Evolutionary conservation across 2,797 vertebrate species (phyloP).

Genomic region (Babyrousa celebensis): DNA sequence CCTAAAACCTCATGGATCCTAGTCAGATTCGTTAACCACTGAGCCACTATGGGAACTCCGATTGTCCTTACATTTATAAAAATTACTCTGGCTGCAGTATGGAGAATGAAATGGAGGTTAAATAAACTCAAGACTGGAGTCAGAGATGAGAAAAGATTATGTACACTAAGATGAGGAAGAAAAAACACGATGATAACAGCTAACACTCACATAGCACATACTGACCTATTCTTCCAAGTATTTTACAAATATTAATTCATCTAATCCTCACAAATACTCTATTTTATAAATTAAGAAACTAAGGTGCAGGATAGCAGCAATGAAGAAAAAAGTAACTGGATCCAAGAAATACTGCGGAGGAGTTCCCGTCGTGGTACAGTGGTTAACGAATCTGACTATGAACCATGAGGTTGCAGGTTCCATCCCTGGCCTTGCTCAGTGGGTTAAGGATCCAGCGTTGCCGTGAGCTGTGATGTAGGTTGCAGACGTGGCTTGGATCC

Average conservation of each 20-base stretch:
- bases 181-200: neutral
- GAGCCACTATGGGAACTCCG: no score
- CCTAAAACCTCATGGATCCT: no score
- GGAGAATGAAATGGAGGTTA: constrained; percentile 8
- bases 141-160: neutral
- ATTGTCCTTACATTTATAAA: constrained; percentile 25
- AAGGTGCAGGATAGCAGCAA: constrained; percentile 16
- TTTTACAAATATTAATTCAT: constrained; percentile 22
- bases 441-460: no score
- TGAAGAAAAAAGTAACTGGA: constrained; percentile 4
- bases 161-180: neutral
- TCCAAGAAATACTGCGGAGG: neutral
- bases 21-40: no score
- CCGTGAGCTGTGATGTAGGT: no score
- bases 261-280: constrained; percentile 31
- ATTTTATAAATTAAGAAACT: constrained; percentile 64
- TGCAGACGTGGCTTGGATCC: no score
- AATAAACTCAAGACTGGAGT: constrained; percentile 36
- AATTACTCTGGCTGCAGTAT: neutral
- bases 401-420: no score
- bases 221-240: constrained; percentile 49
- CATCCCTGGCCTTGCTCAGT: no score
- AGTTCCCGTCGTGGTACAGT: no score
- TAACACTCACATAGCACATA: neutral
- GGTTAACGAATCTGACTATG: no score